Evolutionary conservation across 1,140 invertebrate species (phyloP).

Genomic region (Liolophura sinensis): DNA sequence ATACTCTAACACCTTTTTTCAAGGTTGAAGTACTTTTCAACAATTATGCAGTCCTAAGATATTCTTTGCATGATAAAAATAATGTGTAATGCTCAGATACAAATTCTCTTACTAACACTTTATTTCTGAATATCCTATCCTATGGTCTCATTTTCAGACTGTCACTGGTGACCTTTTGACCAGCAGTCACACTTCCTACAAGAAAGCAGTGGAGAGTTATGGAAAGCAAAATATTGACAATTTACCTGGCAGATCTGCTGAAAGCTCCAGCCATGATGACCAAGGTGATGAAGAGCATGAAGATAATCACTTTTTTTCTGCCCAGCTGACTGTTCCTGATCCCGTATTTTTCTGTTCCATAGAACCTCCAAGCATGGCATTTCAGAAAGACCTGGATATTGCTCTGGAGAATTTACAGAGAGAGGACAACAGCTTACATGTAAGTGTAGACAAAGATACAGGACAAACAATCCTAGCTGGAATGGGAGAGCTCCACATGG

Average conservation of each 20-base stretch:
- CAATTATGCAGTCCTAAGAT: background rate
- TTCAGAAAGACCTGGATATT: conserved; percentile 76
- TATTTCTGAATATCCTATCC: background rate
- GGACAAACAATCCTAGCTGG: conserved; percentile 80
- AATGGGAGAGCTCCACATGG: conserved; percentile 97
- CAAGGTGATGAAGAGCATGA: conserved; percentile 13
- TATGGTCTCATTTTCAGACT: conserved; percentile 60
- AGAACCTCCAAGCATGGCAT: conserved; percentile 82
- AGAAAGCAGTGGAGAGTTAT: background rate
- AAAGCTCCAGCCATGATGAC: background rate
- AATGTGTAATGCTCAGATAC: conserved; percentile 18
- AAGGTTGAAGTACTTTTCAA: too few species aligned
- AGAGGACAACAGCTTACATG: conserved; percentile 92
- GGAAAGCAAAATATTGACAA: too few species aligned
- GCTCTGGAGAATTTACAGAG: conserved; percentile 83
- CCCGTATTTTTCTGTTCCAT: conserved; percentile 98
- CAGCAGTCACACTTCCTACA: background rate
- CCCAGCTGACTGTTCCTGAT: conserved; percentile 75
- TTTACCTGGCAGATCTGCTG: conserved; percentile 1
- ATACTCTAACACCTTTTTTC: too few species aligned
- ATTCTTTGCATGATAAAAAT: conserved; percentile 2
- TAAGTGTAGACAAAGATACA: conserved; percentile 67
- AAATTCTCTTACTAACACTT: too few species aligned
- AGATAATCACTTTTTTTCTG: conserved; percentile 57
- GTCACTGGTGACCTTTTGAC: conserved; percentile 87